Evolutionary conservation across 1,140 invertebrate genomes (phyloP).

Genomic region (Cydia amplana): DNA sequence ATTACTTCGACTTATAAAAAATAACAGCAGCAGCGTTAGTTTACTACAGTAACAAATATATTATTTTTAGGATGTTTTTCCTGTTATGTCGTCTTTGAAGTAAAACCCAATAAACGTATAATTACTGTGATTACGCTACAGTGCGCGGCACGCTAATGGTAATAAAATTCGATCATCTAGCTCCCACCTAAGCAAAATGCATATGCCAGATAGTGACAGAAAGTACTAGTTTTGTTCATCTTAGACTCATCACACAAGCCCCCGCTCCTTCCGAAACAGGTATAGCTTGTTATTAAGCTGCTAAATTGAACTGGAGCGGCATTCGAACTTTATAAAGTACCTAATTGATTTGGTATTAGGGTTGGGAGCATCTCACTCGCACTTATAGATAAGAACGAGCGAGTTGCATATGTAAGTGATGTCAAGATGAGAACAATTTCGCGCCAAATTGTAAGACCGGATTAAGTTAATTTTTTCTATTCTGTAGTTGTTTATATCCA

Average conservation of each 20-base stretch:
- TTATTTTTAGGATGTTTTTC: background rate
- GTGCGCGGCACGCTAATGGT: background rate
- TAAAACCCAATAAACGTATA: background rate
- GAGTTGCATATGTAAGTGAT: too few species aligned
- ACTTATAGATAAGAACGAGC: too few species aligned
- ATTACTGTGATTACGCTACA: too few species aligned
- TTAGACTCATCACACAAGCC: background rate
- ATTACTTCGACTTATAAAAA: too few species aligned
- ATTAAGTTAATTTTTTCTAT: too few species aligned
- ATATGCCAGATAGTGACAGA: background rate
- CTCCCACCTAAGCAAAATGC: background rate
- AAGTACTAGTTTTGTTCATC: background rate
- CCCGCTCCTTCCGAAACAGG: background rate
- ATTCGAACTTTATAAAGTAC: too few species aligned
- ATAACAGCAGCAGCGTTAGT: too few species aligned
- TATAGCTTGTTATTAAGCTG: slow-evolving; percentile 4
- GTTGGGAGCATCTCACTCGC: too few species aligned
- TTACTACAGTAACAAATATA: too few species aligned
- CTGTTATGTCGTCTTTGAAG: background rate
- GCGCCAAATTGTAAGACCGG: too few species aligned
- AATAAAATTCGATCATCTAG: background rate
- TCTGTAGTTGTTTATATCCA: background rate
- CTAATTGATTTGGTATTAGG: too few species aligned
- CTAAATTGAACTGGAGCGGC: background rate
- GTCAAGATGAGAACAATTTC: too few species aligned